Percentiles rank a stretch among this genome's conserved stretches.
Conservation (phyloP, 1,140 invertebrate species). For the Conus ventricosus region DNA sequence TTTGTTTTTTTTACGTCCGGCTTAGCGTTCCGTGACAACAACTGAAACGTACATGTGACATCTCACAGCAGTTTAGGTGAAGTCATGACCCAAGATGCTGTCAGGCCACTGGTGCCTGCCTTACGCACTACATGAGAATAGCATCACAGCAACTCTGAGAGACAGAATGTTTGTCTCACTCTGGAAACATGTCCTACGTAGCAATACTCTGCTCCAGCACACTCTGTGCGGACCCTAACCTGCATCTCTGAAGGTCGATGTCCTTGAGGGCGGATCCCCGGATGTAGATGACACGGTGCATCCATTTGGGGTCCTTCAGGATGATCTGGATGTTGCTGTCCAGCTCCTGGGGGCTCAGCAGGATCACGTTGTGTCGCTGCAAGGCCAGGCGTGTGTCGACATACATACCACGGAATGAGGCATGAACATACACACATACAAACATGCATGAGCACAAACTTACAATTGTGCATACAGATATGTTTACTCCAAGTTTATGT, state of each 20-base stretch:
- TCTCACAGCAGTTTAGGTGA: no score
- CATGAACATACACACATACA: constrained; percentile 5
- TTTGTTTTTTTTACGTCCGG: no score
- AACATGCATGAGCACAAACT: neutral
- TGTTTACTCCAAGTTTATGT: no score
- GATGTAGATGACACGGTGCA: constrained; percentile 97
- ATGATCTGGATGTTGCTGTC: constrained; percentile 98
- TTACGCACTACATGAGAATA: no score
- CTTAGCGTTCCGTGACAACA: no score
- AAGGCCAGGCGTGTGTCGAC: constrained; percentile 30
- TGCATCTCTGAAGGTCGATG: constrained; percentile 91
- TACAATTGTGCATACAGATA: neutral
- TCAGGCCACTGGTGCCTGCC: no score
- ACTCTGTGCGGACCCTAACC: constrained; percentile 49
- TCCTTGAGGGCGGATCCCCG: constrained; percentile 96
- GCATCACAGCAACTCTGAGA: no score
- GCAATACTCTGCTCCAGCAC: no score
- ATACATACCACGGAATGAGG: neutral
- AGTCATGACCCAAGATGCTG: no score
- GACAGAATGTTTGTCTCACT: no score
- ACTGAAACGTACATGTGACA: no score
- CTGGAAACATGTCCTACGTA: no score
- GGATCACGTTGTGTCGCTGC: constrained; percentile 95
- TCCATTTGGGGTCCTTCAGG: constrained; percentile 98
- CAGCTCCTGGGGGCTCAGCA: constrained; percentile 96